Conservation (phyloP, 2,888 invertebrate species). For the Ectobius pallidus region DNA sequence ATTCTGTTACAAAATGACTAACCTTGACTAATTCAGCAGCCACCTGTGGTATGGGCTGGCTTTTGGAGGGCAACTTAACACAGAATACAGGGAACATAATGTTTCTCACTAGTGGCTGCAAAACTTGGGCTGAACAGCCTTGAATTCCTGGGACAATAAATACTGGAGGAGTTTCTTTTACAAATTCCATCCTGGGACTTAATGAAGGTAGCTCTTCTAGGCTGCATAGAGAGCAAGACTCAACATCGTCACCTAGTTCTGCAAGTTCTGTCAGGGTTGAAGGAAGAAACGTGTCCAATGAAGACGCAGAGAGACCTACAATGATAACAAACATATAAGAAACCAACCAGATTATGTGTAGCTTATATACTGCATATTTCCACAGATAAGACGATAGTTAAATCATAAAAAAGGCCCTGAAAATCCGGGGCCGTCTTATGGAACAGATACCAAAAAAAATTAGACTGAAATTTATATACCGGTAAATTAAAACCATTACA, state of each 20-base stretch:
- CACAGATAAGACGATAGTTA: too few relatives aligned
- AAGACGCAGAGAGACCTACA: background rate
- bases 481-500: too few relatives aligned
- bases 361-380: too few relatives aligned
- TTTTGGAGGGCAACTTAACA: conserved; percentile 43
- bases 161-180: conserved; percentile 52
- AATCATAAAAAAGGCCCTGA: too few relatives aligned
- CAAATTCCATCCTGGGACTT: conserved; percentile 49
- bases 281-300: background rate
- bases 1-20: too few relatives aligned
- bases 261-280: background rate
- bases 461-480: too few relatives aligned
- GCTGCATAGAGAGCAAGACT: background rate
- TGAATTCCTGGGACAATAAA: conserved; percentile 54
- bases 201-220: conserved; percentile 51
- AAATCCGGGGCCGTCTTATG: too few relatives aligned
- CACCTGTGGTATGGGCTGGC: too few relatives aligned
- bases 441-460: too few relatives aligned
- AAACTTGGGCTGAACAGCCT: conserved; percentile 13
- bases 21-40: too few relatives aligned
- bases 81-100: conserved; percentile 54
- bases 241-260: background rate
- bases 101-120: conserved; percentile 48
- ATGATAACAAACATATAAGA: background rate
- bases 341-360: background rate